Percentiles rank a stretch among this genome's conserved stretches.
These are phyloP conservation scores for Microtus richardsoni DNA, from an alignment of 2,113 vertebrate genomes.

Conservation along the genomic window DNA sequence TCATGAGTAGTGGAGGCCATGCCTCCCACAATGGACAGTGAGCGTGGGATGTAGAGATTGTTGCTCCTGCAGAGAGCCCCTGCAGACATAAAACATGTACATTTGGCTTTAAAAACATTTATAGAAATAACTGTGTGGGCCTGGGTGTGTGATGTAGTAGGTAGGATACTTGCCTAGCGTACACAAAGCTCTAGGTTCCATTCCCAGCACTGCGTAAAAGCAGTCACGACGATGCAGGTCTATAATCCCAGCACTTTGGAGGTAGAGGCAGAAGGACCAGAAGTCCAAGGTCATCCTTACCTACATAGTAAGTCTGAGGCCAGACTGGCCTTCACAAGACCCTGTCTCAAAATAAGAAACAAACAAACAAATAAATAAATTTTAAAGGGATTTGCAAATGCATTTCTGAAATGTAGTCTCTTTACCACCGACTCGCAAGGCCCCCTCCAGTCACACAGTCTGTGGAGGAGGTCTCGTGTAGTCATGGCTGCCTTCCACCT, in stretches of 20 bases:
- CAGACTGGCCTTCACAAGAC: background rate
- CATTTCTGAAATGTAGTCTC: background rate
- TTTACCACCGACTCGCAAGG: background rate
- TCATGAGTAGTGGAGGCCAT: background rate
- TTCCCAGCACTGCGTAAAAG: background rate
- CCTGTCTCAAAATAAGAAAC: background rate
- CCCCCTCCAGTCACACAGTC: background rate
- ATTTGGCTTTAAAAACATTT: background rate
- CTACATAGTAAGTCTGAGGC: background rate
- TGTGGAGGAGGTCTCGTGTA: background rate
- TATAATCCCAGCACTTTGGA: background rate
- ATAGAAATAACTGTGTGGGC: background rate
- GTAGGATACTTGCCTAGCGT: background rate
- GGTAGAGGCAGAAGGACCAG: background rate
- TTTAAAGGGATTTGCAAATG: background rate
- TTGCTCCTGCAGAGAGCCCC: background rate
- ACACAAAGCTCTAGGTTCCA: background rate
- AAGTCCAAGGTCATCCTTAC: background rate
- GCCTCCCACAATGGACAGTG: background rate
- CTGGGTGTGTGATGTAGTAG: too few species aligned
- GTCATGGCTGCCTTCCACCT: background rate
- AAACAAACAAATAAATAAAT: background rate
- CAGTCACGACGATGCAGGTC: background rate
- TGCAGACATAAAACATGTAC: background rate
- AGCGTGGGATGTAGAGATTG: background rate